phyloP scores from a whole-genome alignment of 2,888 invertebrate genomes.

The Eupithecia subfuscata region DNA sequence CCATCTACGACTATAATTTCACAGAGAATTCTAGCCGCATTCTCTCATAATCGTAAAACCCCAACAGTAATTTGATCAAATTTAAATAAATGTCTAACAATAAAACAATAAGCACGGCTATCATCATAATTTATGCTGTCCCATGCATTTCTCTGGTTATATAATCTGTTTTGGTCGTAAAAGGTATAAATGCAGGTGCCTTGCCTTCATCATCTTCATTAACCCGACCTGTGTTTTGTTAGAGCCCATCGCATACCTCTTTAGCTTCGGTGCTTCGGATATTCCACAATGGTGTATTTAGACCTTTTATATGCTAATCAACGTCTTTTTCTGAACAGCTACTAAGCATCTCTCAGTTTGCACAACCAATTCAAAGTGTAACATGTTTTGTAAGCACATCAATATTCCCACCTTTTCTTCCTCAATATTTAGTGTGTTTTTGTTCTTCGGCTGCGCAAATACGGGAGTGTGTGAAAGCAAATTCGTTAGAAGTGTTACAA shows the following conservation, averaged over 20 bases:
- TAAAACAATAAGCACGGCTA: slow-evolving; percentile 55
- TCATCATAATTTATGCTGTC: slow-evolving; percentile 56
- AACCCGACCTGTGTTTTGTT: slow-evolving; percentile 37
- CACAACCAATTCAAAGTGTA: slow-evolving; percentile 59
- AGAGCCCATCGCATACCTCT: slow-evolving; percentile 27
- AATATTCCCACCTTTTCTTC: slow-evolving; percentile 56
- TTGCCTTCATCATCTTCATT: slow-evolving; percentile 44
- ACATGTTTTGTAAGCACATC: slow-evolving; percentile 61
- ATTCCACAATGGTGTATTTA: slow-evolving; percentile 51
- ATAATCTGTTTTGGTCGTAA: slow-evolving; percentile 44
- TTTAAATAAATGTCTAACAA: slow-evolving; percentile 64
- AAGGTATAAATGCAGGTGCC: slow-evolving; percentile 41
- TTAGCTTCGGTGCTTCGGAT: slow-evolving; percentile 37
- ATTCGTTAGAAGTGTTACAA: slow-evolving; percentile 58
- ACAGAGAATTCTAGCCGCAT: slow-evolving; percentile 46
- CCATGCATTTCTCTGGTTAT: slow-evolving; percentile 45
- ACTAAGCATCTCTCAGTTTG: slow-evolving; percentile 63
- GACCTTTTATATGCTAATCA: slow-evolving; percentile 50
- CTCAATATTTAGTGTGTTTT: slow-evolving; percentile 57
- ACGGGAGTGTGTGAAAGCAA: slow-evolving; percentile 63
- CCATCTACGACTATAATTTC: slow-evolving; percentile 39
- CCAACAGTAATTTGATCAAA: slow-evolving; percentile 63
- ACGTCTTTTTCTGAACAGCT: slow-evolving; percentile 56
- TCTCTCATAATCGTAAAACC: slow-evolving; percentile 52
- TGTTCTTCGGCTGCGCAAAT: slow-evolving; percentile 57